phyloP scores from a whole-genome alignment of 2,113 vertebrate species.

The Artemisiospiza belli region DNA sequence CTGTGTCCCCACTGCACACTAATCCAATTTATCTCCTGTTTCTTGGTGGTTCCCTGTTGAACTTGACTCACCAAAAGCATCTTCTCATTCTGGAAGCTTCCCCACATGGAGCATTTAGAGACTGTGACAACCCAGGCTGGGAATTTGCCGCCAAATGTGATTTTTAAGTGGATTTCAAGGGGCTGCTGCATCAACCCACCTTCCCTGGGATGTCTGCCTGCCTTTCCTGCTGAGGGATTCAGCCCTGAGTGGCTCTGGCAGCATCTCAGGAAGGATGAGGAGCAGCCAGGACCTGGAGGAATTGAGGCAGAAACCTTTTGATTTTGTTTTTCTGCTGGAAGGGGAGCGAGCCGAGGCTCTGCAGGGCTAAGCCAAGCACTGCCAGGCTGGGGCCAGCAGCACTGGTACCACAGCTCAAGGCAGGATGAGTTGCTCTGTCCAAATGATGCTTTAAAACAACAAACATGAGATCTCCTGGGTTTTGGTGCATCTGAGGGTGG shows the following conservation, averaged over 20 bases:
- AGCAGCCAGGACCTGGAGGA: background rate
- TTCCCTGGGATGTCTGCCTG: accelerated
- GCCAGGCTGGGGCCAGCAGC: too few relatives aligned
- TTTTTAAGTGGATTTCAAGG: background rate
- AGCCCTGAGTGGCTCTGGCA: background rate
- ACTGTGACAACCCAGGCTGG: background rate
- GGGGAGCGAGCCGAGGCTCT: accelerated
- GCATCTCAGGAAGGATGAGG: background rate
- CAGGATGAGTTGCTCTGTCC: background rate
- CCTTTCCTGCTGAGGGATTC: background rate
- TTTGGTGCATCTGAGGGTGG: too few relatives aligned
- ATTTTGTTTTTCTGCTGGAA: background rate
- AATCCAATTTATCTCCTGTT: background rate
- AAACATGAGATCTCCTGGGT: background rate
- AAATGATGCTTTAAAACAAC: background rate
- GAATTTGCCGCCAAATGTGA: background rate
- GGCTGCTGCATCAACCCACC: background rate
- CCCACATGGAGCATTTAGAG: background rate
- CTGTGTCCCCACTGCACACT: background rate
- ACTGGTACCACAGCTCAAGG: too few relatives aligned
- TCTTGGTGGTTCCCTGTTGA: background rate
- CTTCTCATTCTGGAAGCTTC: background rate
- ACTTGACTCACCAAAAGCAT: background rate
- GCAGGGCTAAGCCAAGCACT: background rate
- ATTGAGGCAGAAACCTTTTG: background rate